Evolutionary conservation across 2,888 invertebrate genomes (phyloP).

Genomic region (Neelides folsomi): DNA sequence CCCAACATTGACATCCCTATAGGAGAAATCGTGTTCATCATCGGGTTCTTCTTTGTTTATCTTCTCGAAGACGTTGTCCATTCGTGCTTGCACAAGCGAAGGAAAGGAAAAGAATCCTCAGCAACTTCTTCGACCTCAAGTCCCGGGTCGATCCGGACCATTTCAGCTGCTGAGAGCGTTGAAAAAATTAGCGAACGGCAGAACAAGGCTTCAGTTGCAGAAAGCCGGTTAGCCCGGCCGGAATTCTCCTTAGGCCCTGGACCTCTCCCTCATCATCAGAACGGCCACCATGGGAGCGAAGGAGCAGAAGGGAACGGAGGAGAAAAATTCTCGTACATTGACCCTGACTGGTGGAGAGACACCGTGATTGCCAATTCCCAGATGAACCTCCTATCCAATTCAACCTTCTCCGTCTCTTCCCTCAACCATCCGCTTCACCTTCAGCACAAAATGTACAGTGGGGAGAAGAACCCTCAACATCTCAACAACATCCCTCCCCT

Average conservation of each 20-base stretch:
- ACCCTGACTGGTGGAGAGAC: slow-evolving; percentile 31
- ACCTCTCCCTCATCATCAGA: slow-evolving; percentile 3
- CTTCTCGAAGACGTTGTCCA: slow-evolving; percentile 42
- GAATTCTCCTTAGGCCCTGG: slow-evolving; percentile 4
- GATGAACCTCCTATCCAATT: slow-evolving; percentile 21
- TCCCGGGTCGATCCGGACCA: too few relatives aligned
- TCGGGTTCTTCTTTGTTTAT: slow-evolving; percentile 46
- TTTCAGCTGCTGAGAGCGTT: too few relatives aligned
- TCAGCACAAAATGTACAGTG: background rate
- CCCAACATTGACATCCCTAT: slow-evolving; percentile 35
- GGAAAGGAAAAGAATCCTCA: slow-evolving; percentile 8
- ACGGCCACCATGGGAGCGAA: slow-evolving; percentile 4
- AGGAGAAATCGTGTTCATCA: slow-evolving; percentile 44
- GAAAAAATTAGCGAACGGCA: too few relatives aligned
- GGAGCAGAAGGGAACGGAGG: background rate
- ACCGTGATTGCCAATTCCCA: slow-evolving; percentile 28
- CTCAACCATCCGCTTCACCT: background rate
- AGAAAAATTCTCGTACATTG: slow-evolving; percentile 28
- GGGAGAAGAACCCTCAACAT: background rate
- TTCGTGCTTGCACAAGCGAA: slow-evolving; percentile 32
- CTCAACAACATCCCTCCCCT: background rate
- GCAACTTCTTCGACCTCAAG: slow-evolving; percentile 1
- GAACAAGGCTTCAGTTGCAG: background rate
- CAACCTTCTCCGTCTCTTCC: slow-evolving; percentile 8
- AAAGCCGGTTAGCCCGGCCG: slow-evolving; percentile 10